These are phyloP conservation scores for Syngnathus scovelli DNA, from an alignment of 2,113 vertebrate genomes.

Conservation along the genomic window DNA sequence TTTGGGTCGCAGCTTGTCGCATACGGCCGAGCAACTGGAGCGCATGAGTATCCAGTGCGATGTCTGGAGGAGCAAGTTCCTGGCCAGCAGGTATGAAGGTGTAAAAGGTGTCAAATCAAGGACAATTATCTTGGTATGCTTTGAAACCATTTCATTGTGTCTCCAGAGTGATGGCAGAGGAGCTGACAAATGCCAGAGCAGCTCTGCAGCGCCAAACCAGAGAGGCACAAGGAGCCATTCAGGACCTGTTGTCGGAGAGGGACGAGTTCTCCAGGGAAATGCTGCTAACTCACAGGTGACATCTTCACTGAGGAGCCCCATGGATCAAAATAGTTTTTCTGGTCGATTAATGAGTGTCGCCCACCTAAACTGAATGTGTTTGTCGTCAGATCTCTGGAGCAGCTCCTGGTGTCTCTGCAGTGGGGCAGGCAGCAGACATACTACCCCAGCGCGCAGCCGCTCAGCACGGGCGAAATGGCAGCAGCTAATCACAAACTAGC, in stretches of 20 bases:
- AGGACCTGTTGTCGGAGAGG: conserved; percentile 86
- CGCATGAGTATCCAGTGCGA: conserved; percentile 96
- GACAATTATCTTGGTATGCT: neutral
- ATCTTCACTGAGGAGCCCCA: too few relatives aligned
- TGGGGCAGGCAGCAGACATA: conserved; percentile 93
- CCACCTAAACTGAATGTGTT: too few relatives aligned
- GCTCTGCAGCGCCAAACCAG: conserved; percentile 84
- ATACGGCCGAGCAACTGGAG: conserved; percentile 86
- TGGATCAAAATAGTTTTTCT: too few relatives aligned
- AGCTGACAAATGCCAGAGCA: conserved; percentile 82
- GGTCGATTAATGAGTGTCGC: too few relatives aligned
- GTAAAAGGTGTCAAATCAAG: neutral
- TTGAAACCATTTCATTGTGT: neutral
- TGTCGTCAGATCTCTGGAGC: conserved; percentile 79
- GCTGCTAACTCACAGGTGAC: conserved; percentile 85
- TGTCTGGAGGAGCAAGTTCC: conserved; percentile 98
- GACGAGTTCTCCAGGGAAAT: conserved; percentile 87
- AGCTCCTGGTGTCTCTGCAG: conserved; percentile 88
- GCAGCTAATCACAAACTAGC: conserved; percentile 81
- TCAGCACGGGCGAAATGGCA: conserved; percentile 84
- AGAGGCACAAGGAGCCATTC: conserved; percentile 88
- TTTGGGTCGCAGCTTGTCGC: conserved; percentile 74
- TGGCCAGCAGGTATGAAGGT: conserved; percentile 85
- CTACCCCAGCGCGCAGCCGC: conserved; percentile 80
- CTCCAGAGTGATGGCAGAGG: conserved; percentile 94